Evolutionary conservation across 2,797 vertebrate genomes (phyloP).

Genomic region (Rhinichthys osculus): DNA sequence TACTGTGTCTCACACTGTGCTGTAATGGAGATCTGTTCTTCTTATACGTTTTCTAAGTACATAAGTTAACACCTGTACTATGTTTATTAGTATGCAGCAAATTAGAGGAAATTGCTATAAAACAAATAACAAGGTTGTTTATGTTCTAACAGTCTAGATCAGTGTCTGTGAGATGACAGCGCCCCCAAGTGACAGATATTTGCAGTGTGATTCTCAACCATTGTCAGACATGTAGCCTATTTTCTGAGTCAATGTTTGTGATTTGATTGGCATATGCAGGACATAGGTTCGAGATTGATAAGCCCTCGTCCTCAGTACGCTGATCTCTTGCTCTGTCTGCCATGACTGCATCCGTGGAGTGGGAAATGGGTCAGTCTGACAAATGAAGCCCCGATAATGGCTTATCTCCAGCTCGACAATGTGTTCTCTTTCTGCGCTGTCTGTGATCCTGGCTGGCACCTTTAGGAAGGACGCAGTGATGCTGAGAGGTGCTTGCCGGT

Average conservation of each 20-base stretch:
- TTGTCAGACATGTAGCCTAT: background rate
- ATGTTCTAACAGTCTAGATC: background rate
- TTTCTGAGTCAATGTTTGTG: constrained; percentile 1
- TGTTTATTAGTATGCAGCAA: constrained; percentile 19
- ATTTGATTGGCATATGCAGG: constrained; percentile 27
- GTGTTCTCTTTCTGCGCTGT: constrained; percentile 61
- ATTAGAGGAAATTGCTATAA: constrained; percentile 21
- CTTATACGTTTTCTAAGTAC: constrained; percentile 19
- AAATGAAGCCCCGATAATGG: constrained; percentile 67
- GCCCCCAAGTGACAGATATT: constrained; percentile 68
- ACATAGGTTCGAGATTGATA: constrained; percentile 31
- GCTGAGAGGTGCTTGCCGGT: constrained; percentile 59
- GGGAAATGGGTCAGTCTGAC: constrained; percentile 72
- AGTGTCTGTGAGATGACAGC: constrained; percentile 60
- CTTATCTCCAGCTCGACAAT: constrained; percentile 21
- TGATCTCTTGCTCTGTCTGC: constrained; percentile 46
- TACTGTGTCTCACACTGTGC: background rate
- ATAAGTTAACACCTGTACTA: constrained; percentile 24
- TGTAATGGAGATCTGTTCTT: background rate
- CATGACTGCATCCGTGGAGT: constrained; percentile 43
- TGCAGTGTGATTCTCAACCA: constrained; percentile 53
- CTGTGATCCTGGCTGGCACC: constrained; percentile 62
- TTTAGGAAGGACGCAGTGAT: constrained; percentile 59
- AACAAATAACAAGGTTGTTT: constrained; percentile 29
- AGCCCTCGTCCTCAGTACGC: constrained; percentile 26